Evolutionary conservation across 1,140 invertebrate genomes (phyloP).

Genomic region (Bradysia coprophila): DNA sequence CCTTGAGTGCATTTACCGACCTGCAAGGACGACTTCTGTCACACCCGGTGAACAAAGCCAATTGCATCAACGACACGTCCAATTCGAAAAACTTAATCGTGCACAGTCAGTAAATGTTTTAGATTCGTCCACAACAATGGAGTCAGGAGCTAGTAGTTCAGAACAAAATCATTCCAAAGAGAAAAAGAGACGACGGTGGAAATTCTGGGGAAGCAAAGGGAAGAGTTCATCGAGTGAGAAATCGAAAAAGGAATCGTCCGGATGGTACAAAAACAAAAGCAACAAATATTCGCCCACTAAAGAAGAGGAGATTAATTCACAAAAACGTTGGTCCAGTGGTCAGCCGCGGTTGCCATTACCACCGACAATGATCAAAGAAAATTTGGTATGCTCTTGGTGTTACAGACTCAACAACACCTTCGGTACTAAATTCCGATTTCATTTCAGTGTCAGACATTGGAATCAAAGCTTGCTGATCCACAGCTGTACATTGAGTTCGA

Average conservation of each 20-base stretch:
- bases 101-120: neutral
- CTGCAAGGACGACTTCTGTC: neutral
- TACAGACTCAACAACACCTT: too few relatives aligned
- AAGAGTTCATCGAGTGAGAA: slow-evolving; percentile 25
- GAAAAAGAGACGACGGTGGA: slow-evolving; percentile 40
- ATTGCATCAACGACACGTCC: neutral
- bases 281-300: slow-evolving; percentile 13
- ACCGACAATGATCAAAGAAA: slow-evolving; percentile 52
- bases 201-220: slow-evolving; percentile 33
- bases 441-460: slow-evolving; percentile 56
- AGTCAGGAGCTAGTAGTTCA: neutral
- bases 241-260: slow-evolving; percentile 40
- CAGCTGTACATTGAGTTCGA: slow-evolving; percentile 78
- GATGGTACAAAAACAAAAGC: slow-evolving; percentile 31
- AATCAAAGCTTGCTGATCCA: slow-evolving; percentile 60
- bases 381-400: slow-evolving; percentile 35
- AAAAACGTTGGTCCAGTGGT: slow-evolving; percentile 44
- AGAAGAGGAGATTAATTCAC: slow-evolving; percentile 25
- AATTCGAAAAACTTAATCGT: neutral
- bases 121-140: neutral
- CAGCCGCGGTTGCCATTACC: slow-evolving; percentile 42
- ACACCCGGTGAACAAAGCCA: neutral
- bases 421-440: slow-evolving; percentile 8
- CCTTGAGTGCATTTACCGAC: neutral
- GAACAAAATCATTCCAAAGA: too few relatives aligned